These are phyloP conservation scores for Lycodopsis pacificus DNA, from an alignment of 2,797 vertebrate genomes.

Conservation along the genomic window DNA sequence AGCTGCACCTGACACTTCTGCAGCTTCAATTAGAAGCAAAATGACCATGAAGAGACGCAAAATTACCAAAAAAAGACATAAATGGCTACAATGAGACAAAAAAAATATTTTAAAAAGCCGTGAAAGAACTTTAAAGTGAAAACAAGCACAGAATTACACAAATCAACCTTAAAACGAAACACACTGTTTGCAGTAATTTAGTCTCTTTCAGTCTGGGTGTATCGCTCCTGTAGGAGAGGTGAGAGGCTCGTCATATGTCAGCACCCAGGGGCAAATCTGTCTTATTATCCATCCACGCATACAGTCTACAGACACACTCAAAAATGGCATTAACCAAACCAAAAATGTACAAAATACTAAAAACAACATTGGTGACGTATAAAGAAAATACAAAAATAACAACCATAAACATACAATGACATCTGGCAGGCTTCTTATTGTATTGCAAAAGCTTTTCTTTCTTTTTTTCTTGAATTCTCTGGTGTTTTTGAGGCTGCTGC, in stretches of 20 bases:
- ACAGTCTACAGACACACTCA: neutral
- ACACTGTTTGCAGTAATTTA: neutral
- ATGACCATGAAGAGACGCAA: neutral
- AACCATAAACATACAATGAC: slow-evolving; percentile 16
- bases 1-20: neutral
- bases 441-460: neutral
- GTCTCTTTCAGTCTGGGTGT: neutral
- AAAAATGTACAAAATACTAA: slow-evolving; percentile 37
- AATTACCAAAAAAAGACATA: neutral
- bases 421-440: slow-evolving; percentile 18
- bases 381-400: slow-evolving; percentile 30
- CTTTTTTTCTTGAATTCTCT: neutral
- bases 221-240: neutral
- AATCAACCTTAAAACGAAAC: neutral
- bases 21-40: neutral
- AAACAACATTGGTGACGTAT: slow-evolving; percentile 23
- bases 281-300: slow-evolving; percentile 20
- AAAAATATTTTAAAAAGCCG: neutral
- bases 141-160: neutral
- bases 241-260: neutral
- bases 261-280: neutral
- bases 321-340: slow-evolving; percentile 2
- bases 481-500: slow-evolving; percentile 15
- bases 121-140: neutral
- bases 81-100: neutral